Percentiles rank a stretch among this genome's conserved stretches.
These are phyloP conservation scores for Leucozona laternaria DNA, from an alignment of 2,888 invertebrate genomes.

Conservation along the genomic window DNA sequence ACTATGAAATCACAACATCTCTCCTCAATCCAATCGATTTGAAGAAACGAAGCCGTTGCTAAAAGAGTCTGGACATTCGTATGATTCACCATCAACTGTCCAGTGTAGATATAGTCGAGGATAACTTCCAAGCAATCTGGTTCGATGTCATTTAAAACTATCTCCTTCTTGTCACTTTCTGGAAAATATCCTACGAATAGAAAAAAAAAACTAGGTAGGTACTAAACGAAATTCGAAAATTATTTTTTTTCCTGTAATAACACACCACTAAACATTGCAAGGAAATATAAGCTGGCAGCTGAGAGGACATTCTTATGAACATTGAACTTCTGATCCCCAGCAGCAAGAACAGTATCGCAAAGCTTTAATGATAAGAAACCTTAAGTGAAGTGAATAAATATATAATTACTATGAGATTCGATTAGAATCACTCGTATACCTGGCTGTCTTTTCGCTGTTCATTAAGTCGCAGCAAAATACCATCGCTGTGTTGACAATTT, in stretches of 20 bases:
- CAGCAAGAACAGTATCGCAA: slow-evolving; percentile 77
- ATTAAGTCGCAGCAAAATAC: slow-evolving; percentile 43
- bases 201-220: neutral
- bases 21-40: slow-evolving; percentile 77
- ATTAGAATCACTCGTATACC: slow-evolving; percentile 21
- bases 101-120: slow-evolving; percentile 79
- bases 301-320: slow-evolving; percentile 78
- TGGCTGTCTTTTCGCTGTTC: slow-evolving; percentile 63
- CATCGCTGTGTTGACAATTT: slow-evolving; percentile 69
- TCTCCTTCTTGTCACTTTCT: slow-evolving; percentile 78
- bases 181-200: slow-evolving; percentile 77
- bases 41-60: slow-evolving; percentile 78
- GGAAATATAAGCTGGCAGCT: slow-evolving; percentile 78
- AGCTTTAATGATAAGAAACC: slow-evolving; percentile 73
- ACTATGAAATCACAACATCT: slow-evolving; percentile 78
- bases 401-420: neutral
- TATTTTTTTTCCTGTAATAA: neutral
- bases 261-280: slow-evolving; percentile 79
- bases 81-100: slow-evolving; percentile 76
- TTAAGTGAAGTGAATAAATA: neutral
- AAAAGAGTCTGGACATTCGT: slow-evolving; percentile 77
- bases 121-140: slow-evolving; percentile 76
- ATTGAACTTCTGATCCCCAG: slow-evolving; percentile 76
- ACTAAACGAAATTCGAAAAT: neutral
- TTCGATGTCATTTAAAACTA: slow-evolving; percentile 78